Percentiles rank a stretch among this genome's conserved stretches.
Conservation (phyloP, 2,888 invertebrate genomes). For the Beris morrisii region DNA sequence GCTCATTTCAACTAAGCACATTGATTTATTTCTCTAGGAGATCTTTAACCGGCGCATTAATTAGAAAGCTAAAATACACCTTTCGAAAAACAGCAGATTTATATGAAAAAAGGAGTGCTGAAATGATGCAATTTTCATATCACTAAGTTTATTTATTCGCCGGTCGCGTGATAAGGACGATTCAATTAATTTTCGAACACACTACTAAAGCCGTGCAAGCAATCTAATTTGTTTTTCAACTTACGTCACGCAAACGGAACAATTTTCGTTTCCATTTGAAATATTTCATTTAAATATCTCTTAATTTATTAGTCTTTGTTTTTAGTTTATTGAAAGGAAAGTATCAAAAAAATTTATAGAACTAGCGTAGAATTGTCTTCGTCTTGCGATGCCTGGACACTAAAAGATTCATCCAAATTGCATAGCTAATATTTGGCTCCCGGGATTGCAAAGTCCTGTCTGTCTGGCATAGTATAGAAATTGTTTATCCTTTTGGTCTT, state of each 20-base stretch:
- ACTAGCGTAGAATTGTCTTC: constrained; percentile 8
- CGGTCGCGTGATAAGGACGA: neutral
- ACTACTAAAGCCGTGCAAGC: constrained; percentile 11
- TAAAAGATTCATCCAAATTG: constrained; percentile 5
- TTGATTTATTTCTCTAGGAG: too few species aligned
- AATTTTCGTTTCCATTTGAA: constrained; percentile 34
- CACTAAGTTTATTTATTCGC: neutral
- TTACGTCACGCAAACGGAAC: constrained; percentile 32
- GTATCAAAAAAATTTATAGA: neutral
- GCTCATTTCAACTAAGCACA: too few species aligned
- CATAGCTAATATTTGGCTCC: too few species aligned
- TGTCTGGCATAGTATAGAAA: constrained; percentile 1
- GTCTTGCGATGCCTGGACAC: constrained; percentile 9
- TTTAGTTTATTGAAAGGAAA: neutral
- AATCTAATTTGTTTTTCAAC: constrained; percentile 6
- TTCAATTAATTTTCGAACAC: neutral
- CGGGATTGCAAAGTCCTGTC: neutral
- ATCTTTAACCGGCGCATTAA: too few species aligned
- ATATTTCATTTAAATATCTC: constrained; percentile 34
- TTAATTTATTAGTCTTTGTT: too few species aligned
- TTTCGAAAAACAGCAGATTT: neutral
- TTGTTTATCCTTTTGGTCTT: constrained; percentile 17
- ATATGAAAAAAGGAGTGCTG: neutral
- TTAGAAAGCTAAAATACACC: too few species aligned
- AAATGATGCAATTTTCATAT: constrained; percentile 10